Base-by-base conservation (phyloP, 1,140 invertebrate species). In the Bicyclus anynana region DNA sequence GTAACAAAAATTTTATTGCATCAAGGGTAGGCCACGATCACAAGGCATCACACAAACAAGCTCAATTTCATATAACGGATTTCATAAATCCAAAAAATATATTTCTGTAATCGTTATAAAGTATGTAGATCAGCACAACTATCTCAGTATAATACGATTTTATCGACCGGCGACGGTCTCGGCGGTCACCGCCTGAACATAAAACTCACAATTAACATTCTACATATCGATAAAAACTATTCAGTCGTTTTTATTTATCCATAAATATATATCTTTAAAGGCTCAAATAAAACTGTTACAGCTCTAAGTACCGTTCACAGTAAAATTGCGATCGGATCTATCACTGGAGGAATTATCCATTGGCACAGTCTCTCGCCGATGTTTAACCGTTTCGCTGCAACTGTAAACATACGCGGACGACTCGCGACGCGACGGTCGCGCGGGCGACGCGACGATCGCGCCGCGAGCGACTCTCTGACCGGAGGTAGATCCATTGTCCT, bases 201-300 rank as follows among this genome's bases (percentile, higher is more conserved):
- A 87, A n/a, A 81, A 84, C 76, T 82, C 84, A 84, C 81, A 80
- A 80, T 21, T 47, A 47, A 82, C 82, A 86, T 77, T 82, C 81
- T 84, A 83, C 80, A 79, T 77, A 76, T 84, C 72, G 78, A 84
- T 84, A 87, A 86, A 81, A 87, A 86, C 83, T 86, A 86, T 82
- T 88, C 83, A 86, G 82, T 86, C 83, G 83, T 84, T 86, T 84
- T 88, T 86, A 83, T 86, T 84, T 85, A 86, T 82, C 72, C 80
- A 86, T 86, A 85, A 88, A 86, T 85, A 86, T 86, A 88, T 85
- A 88, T 86, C 77, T 86, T 86, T 84, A 85, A 86, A 86, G 83
- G 83, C 83, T 86, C 80, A 82, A 87, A 84, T 79, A 78, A 85
- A 85, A 79, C 72, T 73, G 79, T 77, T 77, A 72, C 72, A 82